These are phyloP conservation scores for Amphipoea oculea DNA, from an alignment of 2,888 invertebrate genomes.

Conservation along the genomic window DNA sequence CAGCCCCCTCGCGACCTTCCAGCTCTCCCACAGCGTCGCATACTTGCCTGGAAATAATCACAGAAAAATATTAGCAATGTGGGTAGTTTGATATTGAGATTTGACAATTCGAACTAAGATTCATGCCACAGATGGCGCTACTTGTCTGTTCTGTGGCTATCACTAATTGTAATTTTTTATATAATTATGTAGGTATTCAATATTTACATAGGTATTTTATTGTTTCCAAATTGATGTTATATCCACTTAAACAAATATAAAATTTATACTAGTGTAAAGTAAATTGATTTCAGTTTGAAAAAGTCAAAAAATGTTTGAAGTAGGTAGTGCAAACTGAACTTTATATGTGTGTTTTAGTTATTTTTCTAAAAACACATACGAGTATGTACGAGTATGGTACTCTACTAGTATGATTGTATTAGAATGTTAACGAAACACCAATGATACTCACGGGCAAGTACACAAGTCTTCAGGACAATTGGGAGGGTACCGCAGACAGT, in stretches of 20 bases:
- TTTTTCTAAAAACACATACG: background rate
- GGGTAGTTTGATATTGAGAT: constrained; percentile 12
- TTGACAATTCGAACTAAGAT: background rate
- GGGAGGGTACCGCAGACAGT: constrained; percentile 96
- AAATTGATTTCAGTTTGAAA: background rate
- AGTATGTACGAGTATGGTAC: too few relatives aligned
- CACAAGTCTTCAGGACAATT: constrained; percentile 95
- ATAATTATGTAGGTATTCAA: too few relatives aligned
- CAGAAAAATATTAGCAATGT: background rate
- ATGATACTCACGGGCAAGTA: constrained; percentile 94
- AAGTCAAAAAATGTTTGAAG: background rate
- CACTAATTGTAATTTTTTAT: background rate
- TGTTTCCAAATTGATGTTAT: background rate
- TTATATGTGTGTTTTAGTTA: background rate
- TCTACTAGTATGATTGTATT: background rate
- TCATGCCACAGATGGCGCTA: constrained; percentile 20
- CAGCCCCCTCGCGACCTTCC: constrained; percentile 93
- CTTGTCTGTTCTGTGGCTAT: background rate
- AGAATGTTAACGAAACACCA: background rate
- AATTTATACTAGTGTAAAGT: background rate
- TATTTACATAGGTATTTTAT: background rate
- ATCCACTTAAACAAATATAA: background rate
- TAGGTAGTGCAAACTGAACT: background rate
- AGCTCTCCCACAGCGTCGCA: constrained; percentile 95
- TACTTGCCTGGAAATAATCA: constrained; percentile 90